Conservation (phyloP, 2,797 vertebrate genomes). For the Anabacerthia variegaticeps region DNA sequence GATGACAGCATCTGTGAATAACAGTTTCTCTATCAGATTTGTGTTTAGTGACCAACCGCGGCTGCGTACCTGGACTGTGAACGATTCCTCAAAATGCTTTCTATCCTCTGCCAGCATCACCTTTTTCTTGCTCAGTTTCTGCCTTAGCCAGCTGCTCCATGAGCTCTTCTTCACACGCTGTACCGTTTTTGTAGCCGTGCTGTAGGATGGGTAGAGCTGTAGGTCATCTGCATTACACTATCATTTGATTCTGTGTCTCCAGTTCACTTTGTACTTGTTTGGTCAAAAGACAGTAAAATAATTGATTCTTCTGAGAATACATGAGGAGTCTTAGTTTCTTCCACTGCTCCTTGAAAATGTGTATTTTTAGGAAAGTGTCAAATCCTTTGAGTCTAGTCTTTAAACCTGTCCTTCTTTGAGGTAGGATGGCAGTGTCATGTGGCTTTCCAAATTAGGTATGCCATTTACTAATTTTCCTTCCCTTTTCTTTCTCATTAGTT, state of each 20-base stretch:
- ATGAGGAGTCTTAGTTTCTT: conserved; percentile 7
- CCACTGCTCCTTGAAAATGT: background rate
- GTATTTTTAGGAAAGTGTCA: background rate
- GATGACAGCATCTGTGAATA: background rate
- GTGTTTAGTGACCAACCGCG: background rate
- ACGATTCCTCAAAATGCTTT: conserved; percentile 15
- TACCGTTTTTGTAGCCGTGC: conserved; percentile 19
- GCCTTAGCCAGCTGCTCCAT: conserved; percentile 42
- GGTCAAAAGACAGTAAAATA: conserved; percentile 12
- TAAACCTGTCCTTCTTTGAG: background rate
- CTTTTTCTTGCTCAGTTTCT: conserved; percentile 51
- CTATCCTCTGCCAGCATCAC: conserved; percentile 23
- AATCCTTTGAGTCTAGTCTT: background rate
- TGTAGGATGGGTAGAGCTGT: conserved; percentile 39
- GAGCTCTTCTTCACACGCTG: conserved; percentile 3
- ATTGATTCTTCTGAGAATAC: conserved; percentile 3
- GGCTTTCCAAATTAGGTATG: background rate
- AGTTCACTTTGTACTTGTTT: background rate
- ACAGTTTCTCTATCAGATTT: background rate
- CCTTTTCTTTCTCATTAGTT: background rate
- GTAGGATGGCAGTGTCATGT: background rate
- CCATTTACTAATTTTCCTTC: background rate
- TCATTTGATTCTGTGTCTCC: background rate
- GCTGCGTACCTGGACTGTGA: background rate
- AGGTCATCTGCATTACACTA: conserved; percentile 25